Conservation (phyloP, 2,888 invertebrate genomes). For the Sphecodes monilicornis region DNA sequence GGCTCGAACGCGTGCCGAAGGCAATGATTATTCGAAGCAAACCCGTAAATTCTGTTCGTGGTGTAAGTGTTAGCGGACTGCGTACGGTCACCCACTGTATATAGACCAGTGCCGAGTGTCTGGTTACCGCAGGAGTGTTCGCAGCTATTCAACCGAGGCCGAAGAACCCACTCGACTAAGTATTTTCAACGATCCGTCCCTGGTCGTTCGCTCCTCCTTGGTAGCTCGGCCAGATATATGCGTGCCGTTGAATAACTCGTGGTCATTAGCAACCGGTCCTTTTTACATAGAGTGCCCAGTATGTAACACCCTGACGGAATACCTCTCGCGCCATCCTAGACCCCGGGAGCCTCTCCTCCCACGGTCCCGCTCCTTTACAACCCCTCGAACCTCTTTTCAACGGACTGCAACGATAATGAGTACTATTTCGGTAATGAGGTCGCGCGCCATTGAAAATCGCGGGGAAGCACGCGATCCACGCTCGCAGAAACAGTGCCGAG, state of each 20-base stretch:
- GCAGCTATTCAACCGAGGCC: slow-evolving; percentile 26
- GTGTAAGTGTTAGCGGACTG: neutral
- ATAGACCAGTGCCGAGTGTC: slow-evolving; percentile 19
- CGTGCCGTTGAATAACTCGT: slow-evolving; percentile 80
- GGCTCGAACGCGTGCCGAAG: neutral
- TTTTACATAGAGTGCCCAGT: slow-evolving; percentile 55
- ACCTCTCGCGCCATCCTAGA: slow-evolving; percentile 32
- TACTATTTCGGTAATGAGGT: slow-evolving; percentile 83
- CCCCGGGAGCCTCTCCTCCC: neutral
- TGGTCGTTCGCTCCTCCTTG: slow-evolving; percentile 14
- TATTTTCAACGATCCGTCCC: slow-evolving; percentile 47
- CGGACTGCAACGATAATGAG: slow-evolving; percentile 80
- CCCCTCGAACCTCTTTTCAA: slow-evolving; percentile 33
- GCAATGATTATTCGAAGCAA: neutral
- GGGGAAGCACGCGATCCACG: slow-evolving; percentile 58
- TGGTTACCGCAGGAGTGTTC: slow-evolving; percentile 41
- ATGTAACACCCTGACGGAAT: slow-evolving; percentile 69
- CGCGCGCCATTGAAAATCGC: slow-evolving; percentile 79
- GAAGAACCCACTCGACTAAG: slow-evolving; percentile 42
- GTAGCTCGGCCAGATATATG: slow-evolving; percentile 60
- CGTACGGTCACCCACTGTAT: neutral
- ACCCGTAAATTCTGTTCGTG: slow-evolving; percentile 17
- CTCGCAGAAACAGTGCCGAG: slow-evolving; percentile 58
- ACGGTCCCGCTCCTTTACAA: neutral
- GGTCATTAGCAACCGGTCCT: slow-evolving; percentile 75